These are phyloP conservation scores for Tautogolabrus adspersus DNA, from an alignment of 2,113 vertebrate species.

Conservation along the genomic window DNA sequence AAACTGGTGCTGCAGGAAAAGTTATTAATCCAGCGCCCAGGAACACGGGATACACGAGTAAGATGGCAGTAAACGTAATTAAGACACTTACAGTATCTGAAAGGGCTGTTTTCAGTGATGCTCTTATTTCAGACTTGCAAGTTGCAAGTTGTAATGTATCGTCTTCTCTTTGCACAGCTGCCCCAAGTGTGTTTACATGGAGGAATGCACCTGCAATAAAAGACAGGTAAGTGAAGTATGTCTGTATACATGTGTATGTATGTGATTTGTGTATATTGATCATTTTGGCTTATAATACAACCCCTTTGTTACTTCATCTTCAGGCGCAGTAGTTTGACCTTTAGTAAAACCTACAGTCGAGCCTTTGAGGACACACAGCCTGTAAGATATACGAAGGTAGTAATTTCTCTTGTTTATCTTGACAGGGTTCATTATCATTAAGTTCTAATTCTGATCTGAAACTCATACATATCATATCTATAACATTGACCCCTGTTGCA, in stretches of 20 bases:
- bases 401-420: not conserved
- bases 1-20: slow-evolving; percentile 59
- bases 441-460: not conserved
- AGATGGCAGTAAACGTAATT: not conserved
- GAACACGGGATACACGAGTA: slow-evolving; percentile 71
- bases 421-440: not conserved
- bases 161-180: slow-evolving; percentile 57
- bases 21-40: slow-evolving; percentile 63
- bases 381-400: slow-evolving; percentile 61
- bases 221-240: slow-evolving; percentile 69
- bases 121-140: not conserved
- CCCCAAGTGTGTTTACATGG: slow-evolving; percentile 72
- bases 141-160: not conserved
- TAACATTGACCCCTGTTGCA: slow-evolving; percentile 7
- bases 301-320: not conserved
- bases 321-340: slow-evolving; percentile 57
- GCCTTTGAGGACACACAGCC: slow-evolving; percentile 50
- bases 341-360: slow-evolving; percentile 57
- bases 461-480: not conserved
- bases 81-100: no score
- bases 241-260: not conserved
- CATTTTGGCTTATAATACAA: not conserved
- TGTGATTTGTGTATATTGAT: not conserved
- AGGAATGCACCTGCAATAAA: slow-evolving; percentile 64
- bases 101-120: not conserved